Percentiles rank a stretch among this genome's conserved stretches.
Conservation (phyloP, 2,113 vertebrate species). For the Neomonachus schauinslandi region DNA sequence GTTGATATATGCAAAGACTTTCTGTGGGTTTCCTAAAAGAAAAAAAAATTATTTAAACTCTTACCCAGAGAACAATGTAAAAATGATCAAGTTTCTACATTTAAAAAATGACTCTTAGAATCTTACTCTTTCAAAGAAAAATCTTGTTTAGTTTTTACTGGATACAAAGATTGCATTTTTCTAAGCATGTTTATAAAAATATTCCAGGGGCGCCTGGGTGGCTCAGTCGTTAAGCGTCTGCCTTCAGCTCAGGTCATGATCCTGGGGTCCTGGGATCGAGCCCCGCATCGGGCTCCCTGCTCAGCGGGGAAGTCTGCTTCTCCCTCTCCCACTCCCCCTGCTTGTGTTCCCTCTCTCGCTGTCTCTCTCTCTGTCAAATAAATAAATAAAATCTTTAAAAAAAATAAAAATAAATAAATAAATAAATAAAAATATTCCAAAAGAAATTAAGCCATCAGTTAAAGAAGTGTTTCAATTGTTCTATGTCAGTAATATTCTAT, state of each 20-base stretch:
- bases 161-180: not conserved
- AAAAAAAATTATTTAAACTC: not conserved
- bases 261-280: no score
- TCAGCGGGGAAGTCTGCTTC: no score
- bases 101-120: not conserved
- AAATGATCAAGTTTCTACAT: constrained; percentile 27
- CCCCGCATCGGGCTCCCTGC: no score
- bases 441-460: not conserved
- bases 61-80: not conserved
- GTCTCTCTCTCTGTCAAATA: no score
- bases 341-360: no score
- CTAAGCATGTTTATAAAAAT: not conserved
- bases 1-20: constrained; percentile 94
- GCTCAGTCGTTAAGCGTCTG: no score
- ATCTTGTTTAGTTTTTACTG: not conserved
- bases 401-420: no score
- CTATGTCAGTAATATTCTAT: not conserved
- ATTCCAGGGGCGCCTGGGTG: not conserved
- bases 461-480: not conserved
- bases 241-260: no score
- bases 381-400: no score
- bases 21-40: constrained; percentile 90
- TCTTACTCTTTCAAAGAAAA: constrained; percentile 33
- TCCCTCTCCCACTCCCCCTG: no score
- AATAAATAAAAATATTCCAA: not conserved